Evolutionary conservation across 2,113 vertebrate species (phyloP), one percentile per base, ranked within the genome.

Genomic region (Semnornis frantzii): DNA sequence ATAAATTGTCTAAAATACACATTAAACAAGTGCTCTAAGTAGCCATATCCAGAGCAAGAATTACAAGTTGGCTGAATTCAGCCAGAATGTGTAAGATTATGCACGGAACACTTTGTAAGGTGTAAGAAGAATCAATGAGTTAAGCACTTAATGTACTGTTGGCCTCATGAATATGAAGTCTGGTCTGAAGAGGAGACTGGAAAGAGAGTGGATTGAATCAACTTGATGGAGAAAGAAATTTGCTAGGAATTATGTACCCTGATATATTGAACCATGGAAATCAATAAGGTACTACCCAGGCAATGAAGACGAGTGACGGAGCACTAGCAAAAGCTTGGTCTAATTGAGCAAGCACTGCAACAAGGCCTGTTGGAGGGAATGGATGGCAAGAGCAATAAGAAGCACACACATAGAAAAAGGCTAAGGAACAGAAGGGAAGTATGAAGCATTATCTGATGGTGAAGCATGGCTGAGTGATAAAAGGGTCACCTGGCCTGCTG

Each of bases 81-180:
- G 62, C 69, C 85, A 94, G 91, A 95, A 88, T 73, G 39, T 52
- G 70, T 59, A 75, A 94, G 87, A 89, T 93, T 94, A 91, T 88
- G 90, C 85, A 94, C 84, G 76, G 93, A 95, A 50, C 50, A 86
- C 73, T 94, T 66, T 76, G 70, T 33, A 42, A 92, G 55, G 82
- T 81, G 58, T 59, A 94, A 86, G 82, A 94, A 94, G 82, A 94
- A 94, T 94, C 90, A 82, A 94, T 79, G 85, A 95, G 55, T 92
- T 90, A 91, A 90, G 87, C 39, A 94, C 70, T 88, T 95, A 95
- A 94, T 90, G 90, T 75, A 48, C 82, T 95, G 76, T 9, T 64
- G 65, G 55, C 48, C 12, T 94, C 85, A 84, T 82, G 89, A 93
- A 93, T 92, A 90, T 66, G 55, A 91, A 89, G 30, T 75, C 66